Percentiles rank a stretch among this genome's conserved stretches.
These are phyloP conservation scores for Sarcophilus harrisii DNA, from an alignment of 2,797 vertebrate genomes.

Conservation along the genomic window DNA sequence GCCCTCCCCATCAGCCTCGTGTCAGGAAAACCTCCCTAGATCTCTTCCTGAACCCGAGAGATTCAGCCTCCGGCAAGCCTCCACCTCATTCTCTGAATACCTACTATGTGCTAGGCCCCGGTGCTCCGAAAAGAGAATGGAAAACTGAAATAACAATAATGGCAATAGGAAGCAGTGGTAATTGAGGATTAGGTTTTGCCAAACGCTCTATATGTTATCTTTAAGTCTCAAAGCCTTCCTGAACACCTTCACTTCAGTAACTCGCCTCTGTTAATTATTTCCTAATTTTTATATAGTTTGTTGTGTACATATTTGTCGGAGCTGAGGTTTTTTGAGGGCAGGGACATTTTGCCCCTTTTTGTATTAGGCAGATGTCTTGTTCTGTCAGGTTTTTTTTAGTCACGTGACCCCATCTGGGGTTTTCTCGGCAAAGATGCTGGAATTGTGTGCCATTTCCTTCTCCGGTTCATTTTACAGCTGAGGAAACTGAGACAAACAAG, in stretches of 20 bases:
- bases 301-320: not conserved
- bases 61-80: not conserved
- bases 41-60: not conserved
- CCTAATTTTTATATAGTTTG: not conserved
- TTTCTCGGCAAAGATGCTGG: not conserved
- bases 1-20: not conserved
- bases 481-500: not conserved
- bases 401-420: not conserved
- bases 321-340: not conserved
- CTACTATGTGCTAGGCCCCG: not conserved
- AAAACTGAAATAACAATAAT: not conserved
- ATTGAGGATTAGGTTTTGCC: not conserved
- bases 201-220: not conserved
- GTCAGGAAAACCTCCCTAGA: not conserved
- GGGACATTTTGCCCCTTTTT: not conserved
- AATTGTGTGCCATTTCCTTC: not conserved
- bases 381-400: no score
- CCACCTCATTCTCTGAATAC: not conserved
- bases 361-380: not conserved
- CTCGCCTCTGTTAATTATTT: not conserved
- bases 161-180: not conserved
- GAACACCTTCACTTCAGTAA: not conserved
- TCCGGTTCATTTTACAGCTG: not conserved
- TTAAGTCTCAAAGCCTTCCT: not conserved
- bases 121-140: not conserved